Evolutionary conservation across 2,888 invertebrate genomes (phyloP), one percentile per base, ranked within the genome.

Genomic region (Alentia gelatinosa): DNA sequence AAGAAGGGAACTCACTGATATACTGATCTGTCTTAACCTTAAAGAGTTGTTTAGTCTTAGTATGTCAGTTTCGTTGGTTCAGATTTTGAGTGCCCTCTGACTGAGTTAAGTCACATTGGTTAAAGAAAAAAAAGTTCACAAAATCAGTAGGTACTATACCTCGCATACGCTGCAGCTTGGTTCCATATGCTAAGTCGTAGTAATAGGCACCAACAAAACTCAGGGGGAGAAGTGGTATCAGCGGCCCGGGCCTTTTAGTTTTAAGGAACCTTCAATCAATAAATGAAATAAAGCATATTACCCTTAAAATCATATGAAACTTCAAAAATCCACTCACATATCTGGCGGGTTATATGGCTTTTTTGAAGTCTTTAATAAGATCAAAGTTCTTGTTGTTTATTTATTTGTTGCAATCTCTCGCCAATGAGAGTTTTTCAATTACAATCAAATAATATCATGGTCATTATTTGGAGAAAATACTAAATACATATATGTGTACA

Each of bases 121-220:
- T 12, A 47, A 47, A 47, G 47, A 19, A 12, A 47, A 47, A 47
- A 7, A 19, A 12, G 7, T 47, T 47, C 19, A 47, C 47, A 47
- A 12, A 47, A 47, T 47, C 19, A 47, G 7, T n/a, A n/a, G 56
- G 3, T 19, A 56, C 19, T 19, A 56, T 96, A 98, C 98, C 97
- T 97, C 97, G 97, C 92, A 98, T 98, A 92, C 98, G 97, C 94
- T 97, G 97, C 79, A 98, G 94, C 96, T 98, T 98, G 93, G 97
- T 97, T 89, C 98, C 98, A 95, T 98, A 98, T 0, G 97, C 98
- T 94, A 97, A 96, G 95, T 98, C 98, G 94, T 97, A 97, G 92
- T 97, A 97, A 95, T 98, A 98, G 0, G 97, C 97, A 92, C 97
- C 97, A 26, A 97, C 95, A 95, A 98, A 98, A 4, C 97, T 97